Base-by-base conservation (phyloP, 2,888 invertebrate species). In the Lepidocyrtinus sp. region DNA sequence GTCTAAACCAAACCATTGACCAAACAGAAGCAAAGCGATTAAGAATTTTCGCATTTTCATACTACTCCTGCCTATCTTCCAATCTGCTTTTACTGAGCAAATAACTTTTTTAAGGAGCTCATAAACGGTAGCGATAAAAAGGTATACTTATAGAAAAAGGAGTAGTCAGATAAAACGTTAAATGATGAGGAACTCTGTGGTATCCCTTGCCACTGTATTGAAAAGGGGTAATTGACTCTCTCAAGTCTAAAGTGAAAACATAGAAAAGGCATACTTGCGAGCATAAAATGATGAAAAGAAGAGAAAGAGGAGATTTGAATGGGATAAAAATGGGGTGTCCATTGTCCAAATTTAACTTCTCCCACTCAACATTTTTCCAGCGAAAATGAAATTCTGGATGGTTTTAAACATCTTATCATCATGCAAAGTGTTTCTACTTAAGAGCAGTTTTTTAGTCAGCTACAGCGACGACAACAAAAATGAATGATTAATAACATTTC, bases 251-350 rank as follows among this genome's bases (percentile, higher is more conserved):
- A 50, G 50, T 50, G 50, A 50, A 50, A 50, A 50, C n/a, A n/a
- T 25, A 70, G 59, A 26, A 26, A 70, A 59, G 21, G 15, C 50
- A 50, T 15, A 50, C 17, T 50, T n/a, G n/a, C n/a, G 50, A 50
- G 22, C 27, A 21, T 22, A 45, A 68, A 50, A 19, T 15, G n/a
- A 36, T n/a, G 26, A 27, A n/a, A 61, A 36, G 65, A 17, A n/a
- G 17, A 65, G 36, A 36, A 19, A 65, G 21, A 65, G 9, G 27
- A 45, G 17, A n/a, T 22, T 3, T 19, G 45, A 45, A 45, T 45
- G 26, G 45, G 45, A 65, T 26, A 65, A 55, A 72, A 72, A 73
- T n/a, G 73, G 73, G 73, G 64, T 75, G 68, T 61, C 75, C 68
- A 62, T 75, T 62, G 67, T 68, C 67, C 36, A 59, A 27, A 25